phyloP scores from a whole-genome alignment of 1,140 invertebrate species.

The Drosophila willistoni region DNA sequence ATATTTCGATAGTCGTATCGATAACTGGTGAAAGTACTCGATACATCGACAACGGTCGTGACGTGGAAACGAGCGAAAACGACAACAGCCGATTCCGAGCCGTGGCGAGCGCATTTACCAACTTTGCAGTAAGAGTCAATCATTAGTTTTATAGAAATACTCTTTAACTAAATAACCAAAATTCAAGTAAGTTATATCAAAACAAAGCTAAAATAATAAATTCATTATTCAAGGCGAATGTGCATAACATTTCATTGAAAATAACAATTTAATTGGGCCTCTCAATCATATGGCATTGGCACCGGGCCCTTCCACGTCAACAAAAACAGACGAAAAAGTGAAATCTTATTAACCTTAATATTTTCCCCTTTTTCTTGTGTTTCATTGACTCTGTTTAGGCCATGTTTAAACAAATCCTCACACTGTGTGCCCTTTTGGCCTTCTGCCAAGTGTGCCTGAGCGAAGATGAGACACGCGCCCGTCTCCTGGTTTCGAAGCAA shows the following conservation, averaged over 20 bases:
- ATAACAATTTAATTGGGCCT: background rate
- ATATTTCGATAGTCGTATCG: background rate
- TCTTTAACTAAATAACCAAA: conserved; percentile 43
- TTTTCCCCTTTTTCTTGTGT: background rate
- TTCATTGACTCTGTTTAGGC: conserved; percentile 41
- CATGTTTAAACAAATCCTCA: conserved; percentile 70
- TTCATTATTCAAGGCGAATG: background rate
- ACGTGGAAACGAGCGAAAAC: conserved; percentile 25
- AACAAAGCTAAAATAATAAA: conserved; percentile 15
- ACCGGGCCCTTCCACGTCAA: conserved; percentile 74
- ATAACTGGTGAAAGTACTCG: conserved; percentile 20
- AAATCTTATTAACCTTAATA: conserved; percentile 17
- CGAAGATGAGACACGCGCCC: conserved; percentile 88
- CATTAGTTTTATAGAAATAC: conserved; percentile 46
- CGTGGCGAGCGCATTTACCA: conserved; percentile 6
- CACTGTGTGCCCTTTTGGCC: conserved; percentile 65
- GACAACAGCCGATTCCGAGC: conserved; percentile 15
- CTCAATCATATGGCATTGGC: conserved; percentile 16
- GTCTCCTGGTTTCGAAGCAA: conserved; percentile 92
- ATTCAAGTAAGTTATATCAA: conserved; percentile 60
- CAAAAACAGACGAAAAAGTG: conserved; percentile 68
- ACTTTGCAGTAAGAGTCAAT: conserved; percentile 8
- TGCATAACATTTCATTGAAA: conserved; percentile 17
- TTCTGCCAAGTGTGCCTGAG: conserved; percentile 65
- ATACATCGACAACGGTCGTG: conserved; percentile 24